Percentiles rank a stretch among this genome's conserved stretches.
Evolutionary conservation across 2,797 vertebrate species (phyloP).

Genomic region (Lophotriccus pileatus): DNA sequence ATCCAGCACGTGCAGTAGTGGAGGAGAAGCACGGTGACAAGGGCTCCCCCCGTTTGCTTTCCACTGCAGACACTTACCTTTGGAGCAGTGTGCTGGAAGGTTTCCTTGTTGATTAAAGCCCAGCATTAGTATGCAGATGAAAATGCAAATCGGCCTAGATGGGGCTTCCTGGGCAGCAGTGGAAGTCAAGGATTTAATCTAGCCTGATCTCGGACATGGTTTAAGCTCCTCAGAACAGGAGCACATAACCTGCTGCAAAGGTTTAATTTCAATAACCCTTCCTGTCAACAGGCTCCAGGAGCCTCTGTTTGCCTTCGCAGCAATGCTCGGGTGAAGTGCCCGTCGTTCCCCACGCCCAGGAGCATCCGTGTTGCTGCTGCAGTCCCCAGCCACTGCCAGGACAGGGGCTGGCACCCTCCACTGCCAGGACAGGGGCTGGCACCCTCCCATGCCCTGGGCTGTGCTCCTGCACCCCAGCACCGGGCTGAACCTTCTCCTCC

Average conservation of each 20-base stretch:
- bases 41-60: background rate
- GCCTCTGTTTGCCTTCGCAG: background rate
- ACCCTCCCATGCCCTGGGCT: background rate
- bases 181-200: constrained; percentile 7
- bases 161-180: background rate
- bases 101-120: constrained; percentile 25
- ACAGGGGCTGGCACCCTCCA: background rate
- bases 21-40: background rate
- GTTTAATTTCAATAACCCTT: constrained; percentile 9
- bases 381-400: background rate
- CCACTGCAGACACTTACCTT: constrained; percentile 20
- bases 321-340: background rate
- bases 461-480: background rate
- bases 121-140: background rate
- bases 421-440: background rate
- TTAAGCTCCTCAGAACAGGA: constrained; percentile 28
- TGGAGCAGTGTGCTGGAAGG: constrained; percentile 10
- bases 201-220: background rate
- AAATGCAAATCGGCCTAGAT: background rate
- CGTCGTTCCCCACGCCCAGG: fast-evolving
- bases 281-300: background rate
- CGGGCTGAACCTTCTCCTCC: background rate
- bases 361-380: background rate
- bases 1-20: background rate
- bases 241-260: background rate